These are phyloP conservation scores for Microcebus ravelobensis DNA, from an alignment of 2,113 vertebrate genomes.

Conservation along the genomic window DNA sequence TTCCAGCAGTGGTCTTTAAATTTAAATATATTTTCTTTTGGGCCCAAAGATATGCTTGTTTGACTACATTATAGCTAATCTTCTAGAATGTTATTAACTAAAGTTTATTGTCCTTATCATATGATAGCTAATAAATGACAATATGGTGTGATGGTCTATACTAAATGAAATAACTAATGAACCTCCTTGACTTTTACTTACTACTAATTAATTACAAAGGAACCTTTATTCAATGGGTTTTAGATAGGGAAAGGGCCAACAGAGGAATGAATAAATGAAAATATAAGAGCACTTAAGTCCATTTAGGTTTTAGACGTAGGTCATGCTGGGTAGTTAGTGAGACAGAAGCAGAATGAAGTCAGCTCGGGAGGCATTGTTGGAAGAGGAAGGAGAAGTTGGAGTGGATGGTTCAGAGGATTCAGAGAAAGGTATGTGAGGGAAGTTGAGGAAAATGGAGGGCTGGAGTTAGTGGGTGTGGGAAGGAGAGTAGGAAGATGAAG, in stretches of 20 bases:
- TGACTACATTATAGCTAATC: background rate
- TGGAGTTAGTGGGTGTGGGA: too few relatives aligned
- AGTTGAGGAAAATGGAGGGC: background rate
- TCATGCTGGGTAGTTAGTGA: rapidly evolving
- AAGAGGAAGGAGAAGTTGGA: too few relatives aligned
- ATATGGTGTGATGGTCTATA: background rate
- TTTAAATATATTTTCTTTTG: slow-evolving; percentile 5
- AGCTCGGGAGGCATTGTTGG: background rate
- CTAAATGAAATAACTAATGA: background rate
- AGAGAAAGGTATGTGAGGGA: background rate
- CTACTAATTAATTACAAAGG: background rate
- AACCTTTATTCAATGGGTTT: background rate
- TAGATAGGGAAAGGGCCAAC: background rate
- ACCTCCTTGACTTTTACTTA: background rate
- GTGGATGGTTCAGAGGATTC: background rate
- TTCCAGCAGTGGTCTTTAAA: background rate
- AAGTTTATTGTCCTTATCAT: background rate
- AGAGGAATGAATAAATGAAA: background rate
- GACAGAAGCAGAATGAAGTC: background rate
- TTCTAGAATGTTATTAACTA: background rate
- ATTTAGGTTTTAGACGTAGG: background rate
- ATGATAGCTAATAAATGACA: background rate
- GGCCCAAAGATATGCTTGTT: background rate
- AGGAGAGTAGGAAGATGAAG: background rate
- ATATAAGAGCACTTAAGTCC: background rate